Percentiles rank a stretch among this genome's conserved stretches.
Evolutionary conservation across 2,797 vertebrate genomes (phyloP).

Genomic region (Catamblyrhynchus diadema): DNA sequence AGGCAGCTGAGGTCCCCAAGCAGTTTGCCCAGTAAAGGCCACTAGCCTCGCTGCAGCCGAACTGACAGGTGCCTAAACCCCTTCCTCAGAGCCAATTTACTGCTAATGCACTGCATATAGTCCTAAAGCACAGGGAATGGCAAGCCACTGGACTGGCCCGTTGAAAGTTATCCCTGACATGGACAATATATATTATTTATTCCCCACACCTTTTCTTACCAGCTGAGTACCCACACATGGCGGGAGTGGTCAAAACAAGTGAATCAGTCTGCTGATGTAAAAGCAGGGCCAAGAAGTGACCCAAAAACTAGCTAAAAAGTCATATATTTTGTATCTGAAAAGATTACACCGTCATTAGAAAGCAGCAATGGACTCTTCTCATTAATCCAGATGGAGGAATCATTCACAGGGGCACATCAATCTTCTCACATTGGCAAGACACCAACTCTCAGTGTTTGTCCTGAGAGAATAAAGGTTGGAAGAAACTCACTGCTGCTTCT

Average conservation of each 20-base stretch:
- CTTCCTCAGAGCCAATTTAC: background rate
- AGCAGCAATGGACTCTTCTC: background rate
- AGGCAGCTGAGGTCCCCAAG: background rate
- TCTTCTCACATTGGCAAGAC: background rate
- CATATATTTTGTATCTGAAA: background rate
- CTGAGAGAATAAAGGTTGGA: conserved; percentile 45
- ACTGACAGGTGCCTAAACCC: background rate
- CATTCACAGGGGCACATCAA: background rate
- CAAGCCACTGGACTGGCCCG: accelerated
- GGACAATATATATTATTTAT: background rate
- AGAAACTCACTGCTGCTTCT: conserved; percentile 17
- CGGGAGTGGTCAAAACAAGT: background rate
- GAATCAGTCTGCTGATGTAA: background rate
- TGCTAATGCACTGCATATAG: accelerated
- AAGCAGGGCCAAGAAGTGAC: background rate
- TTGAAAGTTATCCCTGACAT: background rate
- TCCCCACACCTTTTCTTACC: background rate
- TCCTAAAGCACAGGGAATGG: background rate
- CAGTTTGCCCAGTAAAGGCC: background rate
- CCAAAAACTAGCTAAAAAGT: background rate
- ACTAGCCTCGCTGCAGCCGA: accelerated
- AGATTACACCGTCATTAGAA: background rate
- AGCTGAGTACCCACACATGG: background rate
- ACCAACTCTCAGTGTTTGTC: conserved; percentile 29
- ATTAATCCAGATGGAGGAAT: conserved; percentile 6